phyloP scores from a whole-genome alignment of 1,140 invertebrate species.

The Stegodyphus mimosarum region DNA sequence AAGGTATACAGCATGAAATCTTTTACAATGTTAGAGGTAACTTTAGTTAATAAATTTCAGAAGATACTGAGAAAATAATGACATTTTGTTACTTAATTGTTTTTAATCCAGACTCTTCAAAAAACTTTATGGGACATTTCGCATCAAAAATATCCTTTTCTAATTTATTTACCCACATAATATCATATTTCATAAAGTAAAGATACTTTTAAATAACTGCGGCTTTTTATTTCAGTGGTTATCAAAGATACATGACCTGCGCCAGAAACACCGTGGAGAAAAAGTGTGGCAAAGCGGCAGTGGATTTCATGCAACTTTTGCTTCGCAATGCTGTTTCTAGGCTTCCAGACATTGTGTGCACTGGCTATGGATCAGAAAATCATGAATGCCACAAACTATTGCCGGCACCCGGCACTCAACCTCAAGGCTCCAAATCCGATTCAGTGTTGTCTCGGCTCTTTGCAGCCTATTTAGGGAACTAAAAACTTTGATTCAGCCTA shows the following conservation, averaged over 20 bases:
- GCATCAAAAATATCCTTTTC: too few species aligned
- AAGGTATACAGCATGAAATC: too few species aligned
- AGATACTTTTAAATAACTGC: too few species aligned
- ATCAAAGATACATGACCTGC: conserved; percentile 61
- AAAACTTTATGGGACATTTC: too few species aligned
- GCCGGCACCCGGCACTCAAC: conserved; percentile 58
- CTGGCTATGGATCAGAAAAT: conserved; percentile 61
- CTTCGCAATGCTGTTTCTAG: conserved; percentile 64
- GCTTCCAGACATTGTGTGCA: conserved; percentile 64
- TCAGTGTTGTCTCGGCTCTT: conserved; percentile 62
- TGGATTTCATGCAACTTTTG: conserved; percentile 63
- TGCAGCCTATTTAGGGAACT: conserved; percentile 62
- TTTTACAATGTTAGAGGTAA: too few species aligned
- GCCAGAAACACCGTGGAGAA: conserved; percentile 63
- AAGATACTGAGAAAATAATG: too few species aligned
- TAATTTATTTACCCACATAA: too few species aligned
- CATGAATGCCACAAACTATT: conserved; percentile 58
- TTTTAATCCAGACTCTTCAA: too few species aligned
- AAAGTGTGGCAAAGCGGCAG: conserved; percentile 65
- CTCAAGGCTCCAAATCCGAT: conserved; percentile 61
- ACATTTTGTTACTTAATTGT: too few species aligned
- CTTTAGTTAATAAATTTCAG: too few species aligned
- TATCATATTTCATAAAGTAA: too few species aligned
- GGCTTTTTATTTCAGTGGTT: conserved; percentile 28
- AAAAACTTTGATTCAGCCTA: not conserved